A percentile compares a stretch with the other conserved stretches of the same genome.
phyloP scores from a whole-genome alignment of 2,797 vertebrate genomes.

The Halcyon leucocephala region DNA sequence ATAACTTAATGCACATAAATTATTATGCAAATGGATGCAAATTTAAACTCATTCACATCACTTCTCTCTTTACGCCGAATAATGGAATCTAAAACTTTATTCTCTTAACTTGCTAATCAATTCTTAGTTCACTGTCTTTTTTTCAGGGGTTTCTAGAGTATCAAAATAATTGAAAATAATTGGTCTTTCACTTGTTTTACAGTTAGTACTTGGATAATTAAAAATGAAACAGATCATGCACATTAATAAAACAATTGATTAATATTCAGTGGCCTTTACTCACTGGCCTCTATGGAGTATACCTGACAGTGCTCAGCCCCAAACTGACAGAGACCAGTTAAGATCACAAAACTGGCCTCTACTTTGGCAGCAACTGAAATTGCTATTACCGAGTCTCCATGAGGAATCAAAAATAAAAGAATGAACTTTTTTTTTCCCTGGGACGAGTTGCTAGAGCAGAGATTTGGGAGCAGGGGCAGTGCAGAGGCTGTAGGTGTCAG shows the following conservation, averaged over 20 bases:
- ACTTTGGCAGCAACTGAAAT: not conserved
- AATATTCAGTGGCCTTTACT: not conserved
- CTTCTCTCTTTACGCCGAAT: not conserved
- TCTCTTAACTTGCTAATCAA: slow-evolving; percentile 19
- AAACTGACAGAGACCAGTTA: rapidly evolving
- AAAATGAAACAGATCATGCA: not conserved
- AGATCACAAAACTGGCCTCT: not conserved
- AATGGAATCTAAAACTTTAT: not conserved
- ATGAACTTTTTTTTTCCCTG: not conserved
- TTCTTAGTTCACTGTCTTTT: not conserved
- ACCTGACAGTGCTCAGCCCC: not conserved
- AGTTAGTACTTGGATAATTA: slow-evolving; percentile 21
- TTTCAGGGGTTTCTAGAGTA: not conserved
- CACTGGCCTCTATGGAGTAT: not conserved
- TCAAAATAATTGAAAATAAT: slow-evolving; percentile 47
- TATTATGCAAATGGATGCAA: slow-evolving; percentile 9
- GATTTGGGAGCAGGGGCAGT: not conserved
- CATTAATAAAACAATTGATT: slow-evolving; percentile 1
- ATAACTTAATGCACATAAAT: not conserved
- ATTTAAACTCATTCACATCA: not conserved
- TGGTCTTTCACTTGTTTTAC: not conserved
- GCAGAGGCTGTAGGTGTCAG: not conserved
- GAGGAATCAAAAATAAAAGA: not conserved
- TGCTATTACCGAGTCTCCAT: not conserved
- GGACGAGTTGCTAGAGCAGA: not conserved